These are phyloP conservation scores for Corella eumyota DNA, from an alignment of 23 tunicate species.

Conservation along the genomic window DNA sequence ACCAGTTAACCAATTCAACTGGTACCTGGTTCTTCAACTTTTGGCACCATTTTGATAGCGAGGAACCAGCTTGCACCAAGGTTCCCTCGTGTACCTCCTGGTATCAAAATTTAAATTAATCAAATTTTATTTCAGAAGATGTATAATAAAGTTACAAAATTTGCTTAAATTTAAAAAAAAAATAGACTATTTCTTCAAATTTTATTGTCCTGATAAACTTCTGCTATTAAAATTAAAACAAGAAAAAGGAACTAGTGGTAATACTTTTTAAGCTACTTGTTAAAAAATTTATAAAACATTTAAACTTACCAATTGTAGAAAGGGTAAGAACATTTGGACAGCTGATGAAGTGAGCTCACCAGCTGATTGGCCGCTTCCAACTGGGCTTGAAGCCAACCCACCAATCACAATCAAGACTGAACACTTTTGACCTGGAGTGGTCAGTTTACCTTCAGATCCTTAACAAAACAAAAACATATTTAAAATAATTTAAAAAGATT, in stretches of 20 bases:
- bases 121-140: no score
- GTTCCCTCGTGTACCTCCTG: slow-evolving; percentile 79
- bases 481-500: no score
- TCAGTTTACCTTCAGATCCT: slow-evolving; percentile 70
- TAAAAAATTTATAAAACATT: background rate
- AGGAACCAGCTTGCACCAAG: slow-evolving; percentile 14
- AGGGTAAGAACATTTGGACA: slow-evolving; percentile 8
- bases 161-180: no score
- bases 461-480: no score
- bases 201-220: no score
- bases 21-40: slow-evolving; percentile 23
- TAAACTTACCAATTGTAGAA: slow-evolving; percentile 39
- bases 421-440: slow-evolving; percentile 44
- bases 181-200: no score
- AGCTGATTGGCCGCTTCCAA: slow-evolving; percentile 49
- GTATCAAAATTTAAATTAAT: background rate
- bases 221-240: background rate
- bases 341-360: slow-evolving; percentile 15
- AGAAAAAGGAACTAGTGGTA: background rate
- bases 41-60: slow-evolving; percentile 46
- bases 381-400: slow-evolving; percentile 26
- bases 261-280: background rate
- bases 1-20: slow-evolving; percentile 26
- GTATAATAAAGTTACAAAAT: no score
- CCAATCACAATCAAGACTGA: slow-evolving; percentile 36